Base-by-base conservation (phyloP, 2,113 vertebrate genomes). In the Struthidea cinerea region DNA sequence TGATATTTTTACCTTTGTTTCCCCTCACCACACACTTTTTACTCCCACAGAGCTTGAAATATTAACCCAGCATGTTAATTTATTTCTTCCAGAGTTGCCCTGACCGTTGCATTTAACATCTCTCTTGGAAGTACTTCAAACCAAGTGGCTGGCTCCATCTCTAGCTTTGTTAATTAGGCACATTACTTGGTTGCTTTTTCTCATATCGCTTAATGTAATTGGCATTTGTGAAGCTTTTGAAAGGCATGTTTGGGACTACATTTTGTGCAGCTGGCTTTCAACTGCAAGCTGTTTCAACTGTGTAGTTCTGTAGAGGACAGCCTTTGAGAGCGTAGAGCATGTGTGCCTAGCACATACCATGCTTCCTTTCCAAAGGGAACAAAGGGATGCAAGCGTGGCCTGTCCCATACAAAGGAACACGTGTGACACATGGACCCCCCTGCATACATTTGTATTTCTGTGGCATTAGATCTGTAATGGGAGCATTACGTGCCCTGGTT, bases 121-220 rank as follows among this genome's bases (percentile, higher is more conserved):
- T 92, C 41, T 93, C 57, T 93, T 94, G 91, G 90, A 95, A 92
- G 35, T 82, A 90, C 92, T 95, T 95, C 93, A 95, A 92, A 94
- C 90, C 67, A 70, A 93, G 83, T 63, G 84, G 42, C 83, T 90
- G 92, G 80, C 81, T 96, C 68, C 70, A 89, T 88, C 93, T 82
- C 87, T 57, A 84, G 79, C 83, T 90, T 85, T 89, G 81, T 86
- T 86, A 96, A 94, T 96, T 87, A 84, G 85, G 52, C 81, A 60
- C 89, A 94, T 91, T 90, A 88, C 60, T 92, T 86, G 28, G 83
- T 85, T 88, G 73, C 81, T 84, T 96, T 95, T 84, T 81, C 85
- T 47, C 77, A 37, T 75, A 92, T 18, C 4, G 1, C 89, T 92
- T 92, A 93, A 84, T 63, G 74, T 74, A 92, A 87, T 74, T 91